Base-by-base conservation (phyloP, 2,888 invertebrate species). In the Heliconius charithonia region DNA sequence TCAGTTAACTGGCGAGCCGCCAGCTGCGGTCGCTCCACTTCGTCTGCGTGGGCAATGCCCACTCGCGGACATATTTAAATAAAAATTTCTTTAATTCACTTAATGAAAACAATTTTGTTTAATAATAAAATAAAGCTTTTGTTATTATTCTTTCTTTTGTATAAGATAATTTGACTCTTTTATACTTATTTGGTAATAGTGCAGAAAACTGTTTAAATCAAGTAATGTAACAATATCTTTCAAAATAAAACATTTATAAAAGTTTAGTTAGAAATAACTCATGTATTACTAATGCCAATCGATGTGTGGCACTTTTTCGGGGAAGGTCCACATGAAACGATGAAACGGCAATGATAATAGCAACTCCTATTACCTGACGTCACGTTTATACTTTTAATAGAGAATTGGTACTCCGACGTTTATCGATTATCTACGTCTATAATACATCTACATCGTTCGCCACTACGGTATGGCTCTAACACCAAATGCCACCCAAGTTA, bases 401-500 rank as follows among this genome's bases (percentile, higher is more conserved):
- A 86, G 87, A 86, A 87, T 85, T 83, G 84, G 86, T 71, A 63
- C 37, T 66, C 81, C 85, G 85, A 83, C 85, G 84, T 89, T 89
- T 90, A 89, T 89, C 87, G 89, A 89, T 87, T 86, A 85, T 78
- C 79, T 78, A 79, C 79, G 41, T 69, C 69, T 45, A 59, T 72
- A 72, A 72, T 59, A 32, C 16, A 41, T 41, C 19, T 41, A 69
- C 59, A 56, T 72, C 59, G 59, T 72, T 84, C 85, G 84, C 83
- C 88, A 89, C 89, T 88, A 88, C 89, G 89, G 87, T 89, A 89
- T 89, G 92, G 91, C 92, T 90, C 90, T 89, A 92, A 82, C 80
- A 80, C 82, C 81, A 76, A 93, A 88, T 85, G 91, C 93, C 93
- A 93, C 94, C 93, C 93, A 93, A 91, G 93, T 90, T 84, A 93